Evolutionary conservation across 2,888 invertebrate species (phyloP).

Genomic region (Ceramica pisi): DNA sequence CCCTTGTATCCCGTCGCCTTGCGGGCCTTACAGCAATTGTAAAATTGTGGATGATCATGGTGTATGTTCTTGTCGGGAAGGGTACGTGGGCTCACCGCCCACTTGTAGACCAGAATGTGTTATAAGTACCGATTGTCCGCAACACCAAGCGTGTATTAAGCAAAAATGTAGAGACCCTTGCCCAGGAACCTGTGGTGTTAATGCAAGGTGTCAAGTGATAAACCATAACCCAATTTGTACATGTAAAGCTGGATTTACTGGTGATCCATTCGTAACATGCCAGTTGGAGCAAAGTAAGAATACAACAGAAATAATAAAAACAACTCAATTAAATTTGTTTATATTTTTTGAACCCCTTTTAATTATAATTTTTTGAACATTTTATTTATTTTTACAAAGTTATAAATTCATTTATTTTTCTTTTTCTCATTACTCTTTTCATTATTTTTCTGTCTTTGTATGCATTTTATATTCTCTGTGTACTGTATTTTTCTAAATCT

Average conservation of each 20-base stretch:
- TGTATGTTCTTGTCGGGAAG: constrained; percentile 94
- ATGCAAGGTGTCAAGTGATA: constrained; percentile 93
- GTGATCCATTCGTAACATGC: constrained; percentile 95
- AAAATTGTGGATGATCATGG: constrained; percentile 93
- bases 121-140: constrained; percentile 94
- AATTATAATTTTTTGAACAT: constrained; percentile 1
- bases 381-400: constrained; percentile 49
- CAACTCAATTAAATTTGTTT: constrained; percentile 59
- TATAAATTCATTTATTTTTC: constrained; percentile 36
- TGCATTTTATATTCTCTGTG: constrained; percentile 66
- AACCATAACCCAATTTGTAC: constrained; percentile 96
- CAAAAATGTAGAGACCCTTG: constrained; percentile 95
- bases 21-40: constrained; percentile 95
- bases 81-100: constrained; percentile 94
- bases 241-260: constrained; percentile 94
- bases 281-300: constrained; percentile 91
- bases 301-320: constrained; percentile 74
- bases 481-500: constrained; percentile 77
- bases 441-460: constrained; percentile 59
- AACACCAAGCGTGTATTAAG: constrained; percentile 93
- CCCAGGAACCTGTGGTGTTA: constrained; percentile 94
- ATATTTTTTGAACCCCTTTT: constrained; percentile 39
- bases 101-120: constrained; percentile 95
- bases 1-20: constrained; percentile 94
- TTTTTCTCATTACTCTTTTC: constrained; percentile 65